These are phyloP conservation scores for Notoglanidium macrostoma DNA, from an alignment of 2,797 vertebrate species.

Conservation along the genomic window DNA sequence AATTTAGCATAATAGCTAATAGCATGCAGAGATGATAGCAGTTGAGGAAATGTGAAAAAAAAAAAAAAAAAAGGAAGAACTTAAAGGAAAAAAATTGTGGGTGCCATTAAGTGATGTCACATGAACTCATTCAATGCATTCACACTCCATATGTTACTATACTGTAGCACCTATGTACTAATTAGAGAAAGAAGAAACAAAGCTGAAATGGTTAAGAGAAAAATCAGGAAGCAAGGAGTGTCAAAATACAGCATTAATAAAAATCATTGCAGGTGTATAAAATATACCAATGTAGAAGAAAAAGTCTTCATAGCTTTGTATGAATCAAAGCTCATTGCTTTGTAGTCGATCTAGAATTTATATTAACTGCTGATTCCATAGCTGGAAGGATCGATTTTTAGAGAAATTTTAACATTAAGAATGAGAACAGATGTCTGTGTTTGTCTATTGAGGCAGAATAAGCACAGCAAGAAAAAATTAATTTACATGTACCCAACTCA, in stretches of 20 bases:
- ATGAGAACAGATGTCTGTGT: neutral
- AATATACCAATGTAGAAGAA: neutral
- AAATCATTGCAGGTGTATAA: neutral
- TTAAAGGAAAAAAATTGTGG: neutral
- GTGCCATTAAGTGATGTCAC: neutral
- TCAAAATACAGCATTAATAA: neutral
- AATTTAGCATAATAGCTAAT: constrained; percentile 15
- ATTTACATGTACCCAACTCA: neutral
- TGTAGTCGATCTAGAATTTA: neutral
- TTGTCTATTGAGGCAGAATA: neutral
- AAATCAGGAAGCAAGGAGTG: neutral
- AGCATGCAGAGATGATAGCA: neutral
- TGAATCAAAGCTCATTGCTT: too few relatives aligned
- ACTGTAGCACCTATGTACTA: neutral
- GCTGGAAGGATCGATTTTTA: neutral
- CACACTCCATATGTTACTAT: neutral
- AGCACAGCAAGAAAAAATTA: neutral
- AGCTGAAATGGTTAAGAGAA: neutral
- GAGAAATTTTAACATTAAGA: neutral
- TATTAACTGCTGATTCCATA: neutral
- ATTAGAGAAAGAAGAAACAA: neutral
- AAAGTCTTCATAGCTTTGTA: neutral
- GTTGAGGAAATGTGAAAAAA: neutral
- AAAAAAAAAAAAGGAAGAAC: neutral
- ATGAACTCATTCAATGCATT: neutral